These are phyloP conservation scores for Pyrocoelia pectoralis DNA, from an alignment of 2,888 invertebrate species.

Conservation along the genomic window DNA sequence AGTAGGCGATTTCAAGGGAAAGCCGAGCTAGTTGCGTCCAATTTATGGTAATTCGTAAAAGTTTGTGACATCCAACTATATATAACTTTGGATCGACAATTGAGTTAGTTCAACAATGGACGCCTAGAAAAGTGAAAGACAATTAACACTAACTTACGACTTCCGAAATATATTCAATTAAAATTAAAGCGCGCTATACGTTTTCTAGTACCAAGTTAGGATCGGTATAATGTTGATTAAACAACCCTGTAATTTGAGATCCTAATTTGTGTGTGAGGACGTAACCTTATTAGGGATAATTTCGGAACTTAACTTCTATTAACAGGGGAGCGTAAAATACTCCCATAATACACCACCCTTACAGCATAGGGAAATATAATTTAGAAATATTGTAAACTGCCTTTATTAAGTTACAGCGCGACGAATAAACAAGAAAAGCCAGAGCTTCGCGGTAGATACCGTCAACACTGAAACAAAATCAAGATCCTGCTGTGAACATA, in stretches of 20 bases:
- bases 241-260: conserved; percentile 34
- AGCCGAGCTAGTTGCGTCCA: background rate
- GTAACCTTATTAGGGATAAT: conserved; percentile 37
- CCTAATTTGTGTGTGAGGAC: conserved; percentile 36
- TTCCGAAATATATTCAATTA: conserved; percentile 12
- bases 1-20: background rate
- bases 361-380: conserved; percentile 30
- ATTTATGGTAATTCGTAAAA: background rate
- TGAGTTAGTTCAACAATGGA: background rate
- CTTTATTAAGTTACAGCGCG: conserved; percentile 35
- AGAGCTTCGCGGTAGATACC: conserved; percentile 24
- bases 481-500: conserved; percentile 31
- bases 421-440: conserved; percentile 33
- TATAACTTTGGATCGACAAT: background rate
- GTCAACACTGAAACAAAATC: conserved; percentile 33
- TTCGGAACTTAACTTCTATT: conserved; percentile 37
- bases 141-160: conserved; percentile 3
- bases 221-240: conserved; percentile 34
- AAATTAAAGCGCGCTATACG: conserved; percentile 14
- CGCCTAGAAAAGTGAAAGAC: conserved; percentile 4
- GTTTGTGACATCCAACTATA: background rate
- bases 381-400: conserved; percentile 35
- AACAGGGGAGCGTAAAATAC: conserved; percentile 32
- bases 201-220: conserved; percentile 16
- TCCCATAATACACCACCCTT: conserved; percentile 29